phyloP scores from a whole-genome alignment of 2,888 invertebrate species.

The Coenonympha arcania region DNA sequence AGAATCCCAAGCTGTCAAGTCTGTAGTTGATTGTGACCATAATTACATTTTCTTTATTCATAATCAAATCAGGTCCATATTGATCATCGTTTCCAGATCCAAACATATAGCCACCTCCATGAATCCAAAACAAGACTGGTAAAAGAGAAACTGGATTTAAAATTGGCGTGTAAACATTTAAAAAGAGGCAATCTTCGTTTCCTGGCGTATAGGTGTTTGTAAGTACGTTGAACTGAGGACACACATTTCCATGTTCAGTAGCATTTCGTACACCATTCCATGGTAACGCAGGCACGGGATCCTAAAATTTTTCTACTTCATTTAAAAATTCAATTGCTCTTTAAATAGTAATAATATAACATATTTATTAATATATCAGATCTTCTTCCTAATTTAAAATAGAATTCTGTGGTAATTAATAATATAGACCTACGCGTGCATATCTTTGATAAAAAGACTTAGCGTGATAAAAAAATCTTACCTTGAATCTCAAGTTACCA shows the following conservation, averaged over 20 bases:
- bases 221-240: background rate
- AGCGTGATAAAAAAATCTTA: background rate
- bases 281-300: background rate
- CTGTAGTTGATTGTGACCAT: constrained; percentile 50
- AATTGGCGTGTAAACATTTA: constrained; percentile 37
- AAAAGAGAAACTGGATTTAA: constrained; percentile 29
- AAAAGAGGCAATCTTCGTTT: constrained; percentile 4
- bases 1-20: constrained; percentile 45
- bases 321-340: too few species aligned
- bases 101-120: constrained; percentile 41
- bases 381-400: too few species aligned
- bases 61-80: constrained; percentile 45
- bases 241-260: background rate
- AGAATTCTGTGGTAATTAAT: too few species aligned
- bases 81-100: constrained; percentile 43
- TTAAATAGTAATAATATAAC: too few species aligned
- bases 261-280: constrained; percentile 4
- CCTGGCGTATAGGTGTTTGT: background rate
- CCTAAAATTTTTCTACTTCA: background rate
- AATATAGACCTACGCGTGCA: too few species aligned
- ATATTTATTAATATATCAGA: too few species aligned
- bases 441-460: too few species aligned
- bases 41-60: constrained; percentile 40
- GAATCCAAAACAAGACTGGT: constrained; percentile 49
- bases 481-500: constrained; percentile 1